Percentiles rank a stretch among this genome's conserved stretches.
Conservation (phyloP, 2,797 vertebrate species). For the Sebastes variabilis region DNA sequence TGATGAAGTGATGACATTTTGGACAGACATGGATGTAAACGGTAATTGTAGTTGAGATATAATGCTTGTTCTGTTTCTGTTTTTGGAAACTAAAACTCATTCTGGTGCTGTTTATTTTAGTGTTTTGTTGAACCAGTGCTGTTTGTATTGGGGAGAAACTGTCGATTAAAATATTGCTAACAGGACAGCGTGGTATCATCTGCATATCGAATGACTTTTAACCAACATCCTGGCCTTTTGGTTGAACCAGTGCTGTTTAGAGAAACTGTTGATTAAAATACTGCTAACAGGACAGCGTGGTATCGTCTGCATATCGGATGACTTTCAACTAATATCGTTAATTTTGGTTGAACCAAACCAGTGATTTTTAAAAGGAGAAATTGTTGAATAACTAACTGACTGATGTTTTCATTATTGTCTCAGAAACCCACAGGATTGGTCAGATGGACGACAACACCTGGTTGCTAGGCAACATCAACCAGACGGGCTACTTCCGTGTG, state of each 20-base stretch:
- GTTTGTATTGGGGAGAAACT: not conserved
- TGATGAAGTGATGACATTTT: too few species aligned
- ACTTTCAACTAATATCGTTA: not conserved
- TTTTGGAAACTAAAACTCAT: not conserved
- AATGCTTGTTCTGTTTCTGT: not conserved
- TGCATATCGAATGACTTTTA: not conserved
- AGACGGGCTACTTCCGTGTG: constrained; percentile 97
- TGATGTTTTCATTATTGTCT: not conserved
- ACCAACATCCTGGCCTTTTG: not conserved
- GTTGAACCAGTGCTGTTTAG: not conserved
- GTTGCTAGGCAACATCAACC: constrained; percentile 97
- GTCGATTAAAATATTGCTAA: not conserved
- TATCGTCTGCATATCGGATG: not conserved
- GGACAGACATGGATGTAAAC: too few species aligned
- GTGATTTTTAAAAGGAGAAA: not conserved
- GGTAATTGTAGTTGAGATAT: too few species aligned
- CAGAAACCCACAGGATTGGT: constrained; percentile 90
- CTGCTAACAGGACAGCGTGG: not conserved
- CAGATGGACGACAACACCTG: constrained; percentile 87
- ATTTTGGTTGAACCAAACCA: not conserved
- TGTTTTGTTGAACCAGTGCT: not conserved
- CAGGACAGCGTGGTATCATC: not conserved
- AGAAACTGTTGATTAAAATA: too few species aligned
- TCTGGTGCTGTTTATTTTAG: not conserved
- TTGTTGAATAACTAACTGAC: not conserved